phyloP scores from a whole-genome alignment of 2,113 vertebrate species.

The Formicarius rufipectus region DNA sequence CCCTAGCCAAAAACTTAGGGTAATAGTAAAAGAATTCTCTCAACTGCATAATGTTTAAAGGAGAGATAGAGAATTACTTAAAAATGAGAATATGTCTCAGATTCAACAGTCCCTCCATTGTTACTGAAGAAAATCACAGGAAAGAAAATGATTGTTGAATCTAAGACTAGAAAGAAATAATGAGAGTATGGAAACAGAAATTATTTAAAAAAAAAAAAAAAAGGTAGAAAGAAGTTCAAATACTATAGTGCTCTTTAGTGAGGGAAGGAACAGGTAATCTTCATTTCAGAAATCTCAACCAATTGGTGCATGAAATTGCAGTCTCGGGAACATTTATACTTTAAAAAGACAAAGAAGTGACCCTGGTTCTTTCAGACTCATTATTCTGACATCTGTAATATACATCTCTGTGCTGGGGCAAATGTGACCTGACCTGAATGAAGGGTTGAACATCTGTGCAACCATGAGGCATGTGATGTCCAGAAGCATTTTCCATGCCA shows the following conservation, averaged over 20 bases:
- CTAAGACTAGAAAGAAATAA: background rate
- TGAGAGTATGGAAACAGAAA: background rate
- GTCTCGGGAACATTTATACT: background rate
- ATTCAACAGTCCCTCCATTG: background rate
- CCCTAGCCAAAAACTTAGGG: background rate
- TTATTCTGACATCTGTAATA: slow-evolving; percentile 14
- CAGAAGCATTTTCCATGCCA: background rate
- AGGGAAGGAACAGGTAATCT: background rate
- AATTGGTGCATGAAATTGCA: slow-evolving; percentile 35
- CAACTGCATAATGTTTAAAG: background rate
- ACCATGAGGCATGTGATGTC: background rate
- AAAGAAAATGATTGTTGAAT: background rate
- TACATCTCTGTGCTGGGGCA: background rate
- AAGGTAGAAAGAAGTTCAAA: background rate
- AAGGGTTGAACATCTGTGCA: background rate
- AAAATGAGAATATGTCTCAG: background rate
- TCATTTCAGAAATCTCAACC: slow-evolving; percentile 22
- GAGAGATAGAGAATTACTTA: background rate
- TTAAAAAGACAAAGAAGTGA: background rate
- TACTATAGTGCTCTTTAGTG: background rate
- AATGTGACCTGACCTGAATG: background rate
- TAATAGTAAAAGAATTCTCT: background rate
- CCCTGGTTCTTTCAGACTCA: background rate
- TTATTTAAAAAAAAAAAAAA: background rate
- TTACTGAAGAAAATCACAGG: background rate